A percentile compares a stretch with the other conserved stretches of the same genome.
These are phyloP conservation scores for Naso thynnoides DNA, from an alignment of 2,797 vertebrate species.

Conservation along the genomic window DNA sequence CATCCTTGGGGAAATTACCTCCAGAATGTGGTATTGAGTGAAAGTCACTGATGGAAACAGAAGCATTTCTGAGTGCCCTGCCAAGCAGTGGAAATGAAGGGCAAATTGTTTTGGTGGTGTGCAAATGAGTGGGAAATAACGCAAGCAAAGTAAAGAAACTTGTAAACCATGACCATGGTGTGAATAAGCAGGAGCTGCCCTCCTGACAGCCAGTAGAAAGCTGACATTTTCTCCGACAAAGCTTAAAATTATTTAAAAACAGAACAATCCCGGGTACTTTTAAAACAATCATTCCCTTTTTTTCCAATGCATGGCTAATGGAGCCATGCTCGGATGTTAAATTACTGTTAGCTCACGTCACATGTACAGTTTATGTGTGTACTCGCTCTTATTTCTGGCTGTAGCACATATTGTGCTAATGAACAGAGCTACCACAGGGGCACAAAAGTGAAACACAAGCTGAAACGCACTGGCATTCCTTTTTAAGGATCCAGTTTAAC, in stretches of 20 bases:
- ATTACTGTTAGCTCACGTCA: conserved; percentile 15
- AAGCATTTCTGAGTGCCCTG: conserved; percentile 47
- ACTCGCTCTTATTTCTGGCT: neutral
- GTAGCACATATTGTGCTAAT: conserved; percentile 8
- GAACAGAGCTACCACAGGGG: conserved; percentile 10
- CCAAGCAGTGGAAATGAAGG: conserved; percentile 45
- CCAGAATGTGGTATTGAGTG: conserved; percentile 67
- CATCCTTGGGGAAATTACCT: conserved; percentile 75
- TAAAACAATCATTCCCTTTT: neutral
- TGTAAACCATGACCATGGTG: neutral
- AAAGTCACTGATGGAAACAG: conserved; percentile 63
- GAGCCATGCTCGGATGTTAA: neutral
- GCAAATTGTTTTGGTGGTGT: conserved; percentile 52
- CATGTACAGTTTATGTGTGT: neutral
- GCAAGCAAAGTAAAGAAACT: conserved; percentile 32
- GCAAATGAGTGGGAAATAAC: conserved; percentile 52
- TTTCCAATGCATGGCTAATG: neutral
- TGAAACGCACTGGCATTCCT: conserved; percentile 44
- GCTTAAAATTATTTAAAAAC: neutral
- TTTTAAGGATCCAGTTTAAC: conserved; percentile 74
- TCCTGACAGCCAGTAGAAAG: neutral
- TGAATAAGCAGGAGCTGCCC: neutral
- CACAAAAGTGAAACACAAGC: conserved; percentile 27
- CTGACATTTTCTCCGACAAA: neutral
- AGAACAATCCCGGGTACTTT: neutral